Conservation (phyloP, 2,113 vertebrate genomes). For the Grantiella picta region DNA sequence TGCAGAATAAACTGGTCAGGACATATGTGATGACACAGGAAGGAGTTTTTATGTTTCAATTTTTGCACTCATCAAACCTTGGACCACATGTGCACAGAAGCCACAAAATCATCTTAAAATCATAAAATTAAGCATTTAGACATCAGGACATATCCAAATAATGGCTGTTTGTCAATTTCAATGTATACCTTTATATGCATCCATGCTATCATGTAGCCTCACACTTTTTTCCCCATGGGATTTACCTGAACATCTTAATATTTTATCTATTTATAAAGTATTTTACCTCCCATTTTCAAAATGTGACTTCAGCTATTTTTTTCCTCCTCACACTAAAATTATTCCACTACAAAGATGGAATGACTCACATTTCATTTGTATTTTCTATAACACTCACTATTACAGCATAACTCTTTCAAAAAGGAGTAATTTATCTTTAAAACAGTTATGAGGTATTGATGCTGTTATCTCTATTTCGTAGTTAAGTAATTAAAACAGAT, state of each 20-base stretch:
- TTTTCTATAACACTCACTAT: neutral
- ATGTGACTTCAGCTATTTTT: neutral
- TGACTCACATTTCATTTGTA: neutral
- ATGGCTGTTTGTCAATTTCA: neutral
- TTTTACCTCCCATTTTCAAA: neutral
- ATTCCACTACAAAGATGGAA: neutral
- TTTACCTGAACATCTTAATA: neutral
- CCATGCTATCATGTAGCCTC: neutral
- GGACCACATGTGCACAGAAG: neutral
- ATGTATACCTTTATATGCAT: neutral
- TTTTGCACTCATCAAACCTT: neutral
- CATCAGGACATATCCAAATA: neutral
- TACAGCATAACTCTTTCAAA: neutral
- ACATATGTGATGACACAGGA: neutral
- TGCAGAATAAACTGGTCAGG: neutral
- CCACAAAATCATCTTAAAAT: neutral
- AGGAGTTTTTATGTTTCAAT: neutral
- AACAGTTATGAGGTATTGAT: neutral
- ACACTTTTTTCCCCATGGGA: neutral
- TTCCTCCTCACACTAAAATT: neutral
- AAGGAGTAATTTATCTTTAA: neutral
- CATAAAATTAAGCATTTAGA: neutral
- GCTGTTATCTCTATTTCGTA: neutral
- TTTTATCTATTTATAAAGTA: neutral
- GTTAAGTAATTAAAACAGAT: neutral